phyloP scores from a whole-genome alignment of 1,140 invertebrate species.

The Papilio aristodemus region DNA sequence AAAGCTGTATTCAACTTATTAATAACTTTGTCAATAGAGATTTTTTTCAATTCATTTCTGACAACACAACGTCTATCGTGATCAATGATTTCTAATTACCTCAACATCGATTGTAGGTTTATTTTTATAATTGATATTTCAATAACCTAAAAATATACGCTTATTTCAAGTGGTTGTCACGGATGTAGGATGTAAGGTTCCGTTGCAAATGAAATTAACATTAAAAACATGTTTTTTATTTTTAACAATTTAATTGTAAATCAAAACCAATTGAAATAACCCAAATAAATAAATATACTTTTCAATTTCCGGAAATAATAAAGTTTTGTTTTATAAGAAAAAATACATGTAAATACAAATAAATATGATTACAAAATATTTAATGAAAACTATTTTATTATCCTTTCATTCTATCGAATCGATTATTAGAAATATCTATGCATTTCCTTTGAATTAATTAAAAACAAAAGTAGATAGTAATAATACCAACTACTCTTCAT shows the following conservation, averaged over 20 bases:
- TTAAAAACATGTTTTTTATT: background rate
- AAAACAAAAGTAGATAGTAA: too few relatives aligned
- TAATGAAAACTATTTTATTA: too few relatives aligned
- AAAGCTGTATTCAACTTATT: background rate
- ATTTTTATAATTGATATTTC: constrained; percentile 1
- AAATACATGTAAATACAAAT: too few relatives aligned
- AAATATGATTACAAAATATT: too few relatives aligned
- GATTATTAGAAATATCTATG: too few relatives aligned
- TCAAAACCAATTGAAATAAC: too few relatives aligned
- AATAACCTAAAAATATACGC: background rate
- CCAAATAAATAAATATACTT: too few relatives aligned
- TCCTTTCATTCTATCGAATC: too few relatives aligned
- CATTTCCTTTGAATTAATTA: too few relatives aligned
- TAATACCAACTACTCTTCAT: too few relatives aligned
- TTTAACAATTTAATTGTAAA: too few relatives aligned
- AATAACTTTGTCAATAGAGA: background rate
- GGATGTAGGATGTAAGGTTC: background rate
- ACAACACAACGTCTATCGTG: background rate
- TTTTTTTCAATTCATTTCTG: background rate
- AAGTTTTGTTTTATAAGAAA: background rate
- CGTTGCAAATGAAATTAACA: background rate
- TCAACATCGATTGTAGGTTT: constrained; percentile 8
- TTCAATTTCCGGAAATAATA: too few relatives aligned
- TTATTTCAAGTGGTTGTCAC: constrained; percentile 1
- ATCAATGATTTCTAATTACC: constrained; percentile 12